Base-by-base conservation (phyloP, 2,888 invertebrate species). In the Cosmopolites sordidus region DNA sequence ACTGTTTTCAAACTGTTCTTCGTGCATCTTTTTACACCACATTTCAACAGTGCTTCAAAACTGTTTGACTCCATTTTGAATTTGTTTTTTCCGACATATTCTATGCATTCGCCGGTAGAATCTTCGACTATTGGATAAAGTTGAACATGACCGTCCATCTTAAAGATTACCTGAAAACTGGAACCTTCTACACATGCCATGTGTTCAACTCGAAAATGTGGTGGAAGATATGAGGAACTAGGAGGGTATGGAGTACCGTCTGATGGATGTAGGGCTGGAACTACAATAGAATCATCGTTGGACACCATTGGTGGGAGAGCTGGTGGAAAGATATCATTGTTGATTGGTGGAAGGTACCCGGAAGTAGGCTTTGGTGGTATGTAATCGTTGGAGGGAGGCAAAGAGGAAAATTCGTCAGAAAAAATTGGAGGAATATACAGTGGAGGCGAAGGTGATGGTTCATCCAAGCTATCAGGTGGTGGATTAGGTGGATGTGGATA, bases 21-120 rank as follows among this genome's bases (percentile, higher is more conserved):
- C 60, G 58, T 69, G 63, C 81, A 81, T 51, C 74, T 67, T 1
- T 67, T 66, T 0, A 82, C 76, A 0, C 81, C 81, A 60, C 82
- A 82, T 29, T 71, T 71, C 49, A 71, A 66, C 65, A 82, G 80
- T 56, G 75, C 71, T 2, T 72, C 70, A 11, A 37, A 51, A 1
- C 72, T 75, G 2, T 72, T 69, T 48, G 81, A 70, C 59, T 78
- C 74, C 2, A 82, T 64, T 45, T 60, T 61, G 57, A 71, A 74
- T 49, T 65, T 69, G n/a, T 59, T 71, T 54, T 16, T 67, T 27
- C 59, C 16, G 2, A 44, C 44, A 14, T 63, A 29, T 16, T 60
- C 44, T 9, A 66, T 22, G 53, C 66, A 66, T 30, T 62, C 60
- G 22, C 65, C 69, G 29, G 62, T 60, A 75, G 67, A 37, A 66